Evolutionary conservation across 2,113 vertebrate genomes (phyloP).

Genomic region (Tympanuchus pallidicinctus): DNA sequence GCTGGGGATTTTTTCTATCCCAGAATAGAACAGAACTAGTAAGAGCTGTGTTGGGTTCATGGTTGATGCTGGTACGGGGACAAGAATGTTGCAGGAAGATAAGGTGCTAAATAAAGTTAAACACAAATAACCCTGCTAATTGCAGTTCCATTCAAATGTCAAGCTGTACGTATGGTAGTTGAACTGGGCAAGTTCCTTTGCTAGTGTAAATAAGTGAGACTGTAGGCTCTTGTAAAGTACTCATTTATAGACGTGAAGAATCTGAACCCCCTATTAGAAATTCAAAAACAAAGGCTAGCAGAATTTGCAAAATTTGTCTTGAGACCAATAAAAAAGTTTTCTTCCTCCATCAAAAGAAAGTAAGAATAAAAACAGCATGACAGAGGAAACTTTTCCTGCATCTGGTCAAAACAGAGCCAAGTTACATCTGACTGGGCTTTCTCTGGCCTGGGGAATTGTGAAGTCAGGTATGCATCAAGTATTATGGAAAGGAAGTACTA

Average conservation of each 20-base stretch:
- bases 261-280: background rate
- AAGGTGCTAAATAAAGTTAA: slow-evolving; percentile 75
- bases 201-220: background rate
- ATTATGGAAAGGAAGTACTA: background rate
- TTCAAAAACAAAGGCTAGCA: background rate
- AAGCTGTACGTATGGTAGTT: background rate
- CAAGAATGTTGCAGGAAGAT: slow-evolving; percentile 69
- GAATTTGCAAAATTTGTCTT: background rate
- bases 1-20: background rate
- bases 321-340: background rate
- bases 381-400: background rate
- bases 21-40: slow-evolving; percentile 50
- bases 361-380: background rate
- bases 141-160: slow-evolving; percentile 45
- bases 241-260: background rate
- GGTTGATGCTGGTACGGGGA: slow-evolving; percentile 43
- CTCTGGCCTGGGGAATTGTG: background rate
- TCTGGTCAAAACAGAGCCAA: background rate
- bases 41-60: slow-evolving; percentile 48
- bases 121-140: slow-evolving; percentile 48
- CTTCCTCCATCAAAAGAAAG: background rate
- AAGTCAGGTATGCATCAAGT: background rate
- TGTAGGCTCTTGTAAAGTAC: background rate
- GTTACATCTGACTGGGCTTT: background rate
- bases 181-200: background rate